Evolutionary conservation across 2,797 vertebrate species (phyloP), one percentile per base, ranked within the genome.

Genomic region (Alectoris magna): DNA sequence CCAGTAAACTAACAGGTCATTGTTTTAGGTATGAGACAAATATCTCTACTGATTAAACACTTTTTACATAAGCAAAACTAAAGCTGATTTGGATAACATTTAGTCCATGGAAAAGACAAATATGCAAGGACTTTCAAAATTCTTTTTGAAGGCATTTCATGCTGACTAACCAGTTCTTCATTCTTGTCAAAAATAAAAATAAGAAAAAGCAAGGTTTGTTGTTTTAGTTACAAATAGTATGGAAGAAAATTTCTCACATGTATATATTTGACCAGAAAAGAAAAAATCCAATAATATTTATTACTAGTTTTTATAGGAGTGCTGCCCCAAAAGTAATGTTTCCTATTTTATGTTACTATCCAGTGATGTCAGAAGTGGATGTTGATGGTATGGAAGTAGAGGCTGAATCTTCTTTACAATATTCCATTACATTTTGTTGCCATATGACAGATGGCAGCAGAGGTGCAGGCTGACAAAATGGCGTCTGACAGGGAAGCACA

Each of bases 151-250:
- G 18, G 44, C 16, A 43, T 78, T 77, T 53, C 1, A 22, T 68
- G 14, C 5, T 46, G 39, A 84, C 67, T 36, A 46, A 2, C 2
- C 1, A 6, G 6, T 69, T 77, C 71, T 6, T 71, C 26, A 62
- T 10, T 31, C 2, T 55, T 59, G 4, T 26, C 6, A 3, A 24
- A 18, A 31, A 17, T 31, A 55, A 75, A 86, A 48, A 14, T 31
- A 38, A 10, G 21, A 19, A 26, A 9, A n/a, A 2, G 0, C 2
- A 68, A 14, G 3, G 31, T 82, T 66, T 70, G 7, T 0, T 4
- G 34, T 18, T 56, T n/a, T 56, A 7, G 53, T 55, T 55, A 44
- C 4, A 29, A 18, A 9, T 1, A 63, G 8, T 2, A 10, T 29
- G 14, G 43, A 71, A 76, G 17, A 46, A 1, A 38, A 10, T 43